Evolutionary conservation across 2,113 vertebrate genomes (phyloP).

Genomic region (Vimba vimba): DNA sequence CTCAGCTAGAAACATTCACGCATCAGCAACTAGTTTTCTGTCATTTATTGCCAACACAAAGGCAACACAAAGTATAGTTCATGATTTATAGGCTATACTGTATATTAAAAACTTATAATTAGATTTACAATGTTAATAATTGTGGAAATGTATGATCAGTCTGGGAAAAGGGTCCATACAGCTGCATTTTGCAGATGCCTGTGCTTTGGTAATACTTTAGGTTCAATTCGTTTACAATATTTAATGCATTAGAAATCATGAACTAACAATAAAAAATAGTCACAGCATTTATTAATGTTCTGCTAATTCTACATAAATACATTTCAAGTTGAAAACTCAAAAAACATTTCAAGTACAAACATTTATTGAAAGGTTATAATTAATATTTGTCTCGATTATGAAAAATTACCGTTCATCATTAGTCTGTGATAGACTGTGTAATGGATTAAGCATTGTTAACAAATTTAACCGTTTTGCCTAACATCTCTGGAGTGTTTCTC

Average conservation of each 20-base stretch:
- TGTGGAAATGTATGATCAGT: neutral
- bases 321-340: neutral
- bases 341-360: neutral
- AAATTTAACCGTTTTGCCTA: neutral
- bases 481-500: neutral
- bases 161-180: constrained; percentile 2
- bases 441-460: neutral
- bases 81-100: neutral
- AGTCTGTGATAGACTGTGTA: neutral
- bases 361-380: neutral
- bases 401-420: neutral
- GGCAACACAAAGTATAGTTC: neutral
- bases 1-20: neutral
- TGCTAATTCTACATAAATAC: neutral
- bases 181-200: neutral
- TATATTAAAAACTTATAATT: neutral
- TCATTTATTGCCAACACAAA: neutral
- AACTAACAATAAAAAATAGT: neutral
- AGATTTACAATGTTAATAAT: neutral
- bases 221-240: neutral
- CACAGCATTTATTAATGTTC: neutral
- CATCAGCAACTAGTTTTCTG: neutral
- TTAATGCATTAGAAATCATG: neutral
- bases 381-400: neutral
- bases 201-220: neutral